Conservation (phyloP, 2,888 invertebrate genomes). For the Ochropleura plecta region DNA sequence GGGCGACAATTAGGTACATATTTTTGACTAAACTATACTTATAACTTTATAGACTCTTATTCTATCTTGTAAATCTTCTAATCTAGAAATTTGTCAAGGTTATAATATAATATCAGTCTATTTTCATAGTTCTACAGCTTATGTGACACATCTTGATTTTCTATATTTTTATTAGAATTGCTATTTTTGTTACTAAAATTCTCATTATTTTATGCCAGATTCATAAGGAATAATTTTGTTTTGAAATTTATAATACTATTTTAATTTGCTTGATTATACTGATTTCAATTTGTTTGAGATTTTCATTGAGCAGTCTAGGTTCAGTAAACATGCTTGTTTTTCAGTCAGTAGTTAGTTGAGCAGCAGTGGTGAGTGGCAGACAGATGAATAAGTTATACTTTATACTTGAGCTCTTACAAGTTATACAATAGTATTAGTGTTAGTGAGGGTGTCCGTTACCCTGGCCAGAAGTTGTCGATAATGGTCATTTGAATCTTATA, state of each 20-base stretch:
- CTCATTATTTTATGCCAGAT: constrained; percentile 41
- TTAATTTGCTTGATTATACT: constrained; percentile 44
- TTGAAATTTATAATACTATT: constrained; percentile 44
- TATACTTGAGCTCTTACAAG: constrained; percentile 38
- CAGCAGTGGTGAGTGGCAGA: constrained; percentile 33
- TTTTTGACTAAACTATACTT: constrained; percentile 54
- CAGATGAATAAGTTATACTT: constrained; percentile 55
- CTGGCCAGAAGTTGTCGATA: too few species aligned
- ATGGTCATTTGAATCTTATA: too few species aligned
- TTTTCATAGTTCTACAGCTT: constrained; percentile 41
- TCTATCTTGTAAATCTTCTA: constrained; percentile 30
- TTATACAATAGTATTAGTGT: constrained; percentile 61
- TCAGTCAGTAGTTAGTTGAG: constrained; percentile 2
- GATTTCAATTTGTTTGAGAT: constrained; percentile 51
- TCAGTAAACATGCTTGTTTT: constrained; percentile 18
- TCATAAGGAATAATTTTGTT: constrained; percentile 37
- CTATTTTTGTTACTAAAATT: constrained; percentile 48
- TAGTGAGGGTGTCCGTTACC: too few species aligned
- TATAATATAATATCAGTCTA: constrained; percentile 28
- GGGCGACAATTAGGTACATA: constrained; percentile 54
- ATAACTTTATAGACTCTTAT: constrained; percentile 36
- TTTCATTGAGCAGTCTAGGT: constrained; percentile 52
- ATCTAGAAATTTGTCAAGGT: constrained; percentile 29
- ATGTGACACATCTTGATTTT: constrained; percentile 30
- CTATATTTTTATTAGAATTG: constrained; percentile 35